phyloP scores from a whole-genome alignment of 2,113 vertebrate species.

The Rhodinocichla rosea region DNA sequence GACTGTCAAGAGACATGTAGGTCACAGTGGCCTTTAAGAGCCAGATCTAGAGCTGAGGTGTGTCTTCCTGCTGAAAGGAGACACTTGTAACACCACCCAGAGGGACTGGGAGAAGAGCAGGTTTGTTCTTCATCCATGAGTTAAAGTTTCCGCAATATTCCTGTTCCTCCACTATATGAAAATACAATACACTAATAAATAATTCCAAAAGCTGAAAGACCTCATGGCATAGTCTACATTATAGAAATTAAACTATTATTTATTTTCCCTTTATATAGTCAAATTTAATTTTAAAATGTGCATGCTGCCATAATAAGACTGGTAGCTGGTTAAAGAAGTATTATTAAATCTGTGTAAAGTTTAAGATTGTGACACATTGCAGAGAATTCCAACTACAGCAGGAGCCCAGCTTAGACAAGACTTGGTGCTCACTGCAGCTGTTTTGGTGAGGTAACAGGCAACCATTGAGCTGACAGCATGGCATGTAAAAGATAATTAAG shows the following conservation, averaged over 20 bases:
- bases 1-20: not conserved
- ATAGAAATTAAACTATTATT: not conserved
- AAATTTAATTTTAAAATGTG: not conserved
- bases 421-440: not conserved
- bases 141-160: not conserved
- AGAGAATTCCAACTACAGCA: not conserved
- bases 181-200: not conserved
- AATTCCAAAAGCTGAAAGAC: not conserved
- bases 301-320: not conserved
- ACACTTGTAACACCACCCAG: not conserved
- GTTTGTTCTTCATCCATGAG: not conserved
- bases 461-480: not conserved
- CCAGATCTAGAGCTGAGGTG: not conserved
- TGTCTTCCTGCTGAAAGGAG: not conserved
- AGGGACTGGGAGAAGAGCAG: not conserved
- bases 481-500: conserved; percentile 17
- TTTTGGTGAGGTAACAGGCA: not conserved
- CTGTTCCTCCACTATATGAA: not conserved
- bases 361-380: not conserved
- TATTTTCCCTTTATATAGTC: not conserved
- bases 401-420: not conserved
- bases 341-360: not conserved
- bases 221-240: not conserved
- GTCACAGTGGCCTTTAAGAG: accelerated
- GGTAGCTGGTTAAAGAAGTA: not conserved